Evolutionary conservation across 2,888 invertebrate genomes (phyloP).

Genomic region (Acrocera orbiculus): DNA sequence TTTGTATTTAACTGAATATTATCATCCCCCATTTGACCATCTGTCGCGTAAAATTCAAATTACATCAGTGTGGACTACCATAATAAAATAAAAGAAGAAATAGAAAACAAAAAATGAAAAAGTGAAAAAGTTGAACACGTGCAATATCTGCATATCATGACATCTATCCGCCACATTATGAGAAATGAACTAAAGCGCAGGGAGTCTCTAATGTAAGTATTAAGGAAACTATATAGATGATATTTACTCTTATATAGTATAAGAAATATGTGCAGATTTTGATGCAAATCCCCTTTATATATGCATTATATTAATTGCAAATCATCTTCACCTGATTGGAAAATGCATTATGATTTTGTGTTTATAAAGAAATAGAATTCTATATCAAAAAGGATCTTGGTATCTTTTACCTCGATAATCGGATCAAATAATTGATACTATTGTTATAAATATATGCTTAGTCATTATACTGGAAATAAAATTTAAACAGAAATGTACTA

Average conservation of each 20-base stretch:
- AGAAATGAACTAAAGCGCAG: background rate
- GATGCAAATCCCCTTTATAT: background rate
- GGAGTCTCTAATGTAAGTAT: background rate
- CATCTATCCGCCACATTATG: slow-evolving; percentile 4
- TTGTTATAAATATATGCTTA: slow-evolving; percentile 11
- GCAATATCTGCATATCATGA: slow-evolving; percentile 13
- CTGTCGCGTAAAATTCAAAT: slow-evolving; percentile 11
- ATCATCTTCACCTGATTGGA: slow-evolving; percentile 12
- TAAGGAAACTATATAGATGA: background rate
- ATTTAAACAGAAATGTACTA: background rate
- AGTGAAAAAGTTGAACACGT: slow-evolving; percentile 9
- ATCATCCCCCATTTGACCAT: slow-evolving; percentile 12
- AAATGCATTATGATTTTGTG: no score
- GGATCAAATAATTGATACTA: slow-evolving; percentile 11
- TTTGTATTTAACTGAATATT: background rate
- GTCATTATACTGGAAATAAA: slow-evolving; percentile 11
- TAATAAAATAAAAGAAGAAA: background rate
- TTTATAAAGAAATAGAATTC: no score
- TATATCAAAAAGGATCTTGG: slow-evolving; percentile 3
- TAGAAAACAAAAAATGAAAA: background rate
- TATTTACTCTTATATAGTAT: background rate
- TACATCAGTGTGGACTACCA: slow-evolving; percentile 3
- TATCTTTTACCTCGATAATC: slow-evolving; percentile 7
- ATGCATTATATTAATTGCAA: slow-evolving; percentile 5
- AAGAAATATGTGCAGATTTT: background rate